Conservation (phyloP, 2,113 vertebrate species). For the Rhadina sibilatrix region DNA sequence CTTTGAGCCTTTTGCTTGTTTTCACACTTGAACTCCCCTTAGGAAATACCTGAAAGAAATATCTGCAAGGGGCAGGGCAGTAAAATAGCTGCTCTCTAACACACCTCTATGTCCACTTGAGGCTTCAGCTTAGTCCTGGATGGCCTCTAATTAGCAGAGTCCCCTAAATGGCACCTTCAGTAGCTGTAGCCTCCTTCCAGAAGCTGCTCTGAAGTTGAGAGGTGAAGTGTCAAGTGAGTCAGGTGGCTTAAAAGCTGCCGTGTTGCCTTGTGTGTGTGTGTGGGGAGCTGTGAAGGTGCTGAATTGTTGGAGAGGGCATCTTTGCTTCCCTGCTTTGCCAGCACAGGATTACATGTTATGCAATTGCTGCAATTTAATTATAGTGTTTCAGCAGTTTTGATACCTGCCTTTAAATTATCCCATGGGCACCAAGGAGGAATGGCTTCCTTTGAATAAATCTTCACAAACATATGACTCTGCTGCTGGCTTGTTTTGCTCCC, state of each 20-base stretch:
- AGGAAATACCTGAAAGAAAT: neutral
- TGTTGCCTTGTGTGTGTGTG: neutral
- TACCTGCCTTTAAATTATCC: slow-evolving; percentile 51
- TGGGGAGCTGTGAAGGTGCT: neutral
- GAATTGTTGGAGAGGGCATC: neutral
- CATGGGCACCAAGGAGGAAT: slow-evolving; percentile 14
- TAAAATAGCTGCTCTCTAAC: neutral
- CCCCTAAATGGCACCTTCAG: slow-evolving; percentile 1
- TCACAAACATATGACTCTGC: neutral
- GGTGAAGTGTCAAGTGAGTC: neutral
- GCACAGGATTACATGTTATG: neutral
- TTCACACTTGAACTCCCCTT: slow-evolving; percentile 66
- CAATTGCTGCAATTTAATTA: slow-evolving; percentile 21
- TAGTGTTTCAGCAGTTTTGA: neutral
- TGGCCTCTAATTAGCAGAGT: slow-evolving; percentile 23
- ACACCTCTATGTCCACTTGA: neutral
- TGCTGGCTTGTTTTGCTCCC: neutral
- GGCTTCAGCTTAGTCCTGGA: slow-evolving; percentile 4
- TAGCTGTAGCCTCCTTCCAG: slow-evolving; percentile 6
- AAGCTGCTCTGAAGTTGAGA: slow-evolving; percentile 4
- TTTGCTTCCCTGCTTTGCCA: neutral
- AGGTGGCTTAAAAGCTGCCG: neutral
- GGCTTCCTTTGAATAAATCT: slow-evolving; percentile 67
- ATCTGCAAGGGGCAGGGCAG: neutral
- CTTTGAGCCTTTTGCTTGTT: slow-evolving; percentile 24